A percentile compares a stretch with the other conserved stretches of the same genome.
Conservation (phyloP, 2,797 vertebrate genomes). For the Acanthurus tractus region DNA sequence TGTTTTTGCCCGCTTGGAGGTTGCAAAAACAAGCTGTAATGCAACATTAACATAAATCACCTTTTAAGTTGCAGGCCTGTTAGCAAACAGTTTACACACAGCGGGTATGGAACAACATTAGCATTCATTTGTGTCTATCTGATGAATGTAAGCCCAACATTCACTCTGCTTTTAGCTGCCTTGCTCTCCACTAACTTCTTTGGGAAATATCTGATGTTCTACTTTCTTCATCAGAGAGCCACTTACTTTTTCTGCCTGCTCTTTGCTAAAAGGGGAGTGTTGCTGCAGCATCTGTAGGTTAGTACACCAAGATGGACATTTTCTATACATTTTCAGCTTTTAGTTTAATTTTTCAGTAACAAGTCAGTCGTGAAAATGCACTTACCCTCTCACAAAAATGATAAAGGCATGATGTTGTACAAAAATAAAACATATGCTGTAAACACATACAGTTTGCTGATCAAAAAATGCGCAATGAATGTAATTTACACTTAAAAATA, state of each 20-base stretch:
- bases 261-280: background rate
- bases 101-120: conserved; percentile 13
- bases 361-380: background rate
- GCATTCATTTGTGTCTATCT: conserved; percentile 43
- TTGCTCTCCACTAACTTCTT: conserved; percentile 15
- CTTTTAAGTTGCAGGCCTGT: conserved; percentile 11
- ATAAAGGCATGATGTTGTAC: background rate
- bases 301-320: background rate
- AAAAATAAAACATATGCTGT: background rate
- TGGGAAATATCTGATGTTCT: conserved; percentile 29
- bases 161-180: conserved; percentile 29
- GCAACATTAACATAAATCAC: conserved; percentile 1
- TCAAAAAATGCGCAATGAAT: too few species aligned
- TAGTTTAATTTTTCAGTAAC: background rate
- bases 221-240: background rate
- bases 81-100: conserved; percentile 17
- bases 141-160: conserved; percentile 45
- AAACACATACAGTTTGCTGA: background rate
- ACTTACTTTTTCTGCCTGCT: background rate
- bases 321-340: background rate
- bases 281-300: background rate
- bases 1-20: background rate
- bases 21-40: background rate
- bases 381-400: too few species aligned
- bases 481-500: too few species aligned